These are phyloP conservation scores for Cephus cinctus DNA, from an alignment of 1,140 invertebrate genomes.

Conservation along the genomic window DNA sequence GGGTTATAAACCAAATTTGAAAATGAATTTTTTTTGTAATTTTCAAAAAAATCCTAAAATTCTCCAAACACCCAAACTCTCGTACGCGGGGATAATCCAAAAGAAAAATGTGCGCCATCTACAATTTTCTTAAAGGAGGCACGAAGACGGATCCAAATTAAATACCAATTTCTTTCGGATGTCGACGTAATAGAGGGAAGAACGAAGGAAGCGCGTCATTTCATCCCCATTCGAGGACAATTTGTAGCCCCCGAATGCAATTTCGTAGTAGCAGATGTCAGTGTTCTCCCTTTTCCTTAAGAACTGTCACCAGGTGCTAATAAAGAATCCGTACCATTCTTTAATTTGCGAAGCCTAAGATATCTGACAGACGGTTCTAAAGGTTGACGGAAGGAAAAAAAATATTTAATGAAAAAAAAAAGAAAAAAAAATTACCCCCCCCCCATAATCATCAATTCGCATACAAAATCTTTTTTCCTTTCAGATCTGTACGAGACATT, in stretches of 20 bases:
- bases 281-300: not conserved
- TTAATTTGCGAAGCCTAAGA: not conserved
- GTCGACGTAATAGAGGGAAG: no score
- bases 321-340: conserved; percentile 1
- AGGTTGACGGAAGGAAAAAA: not conserved
- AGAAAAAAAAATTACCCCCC: no score
- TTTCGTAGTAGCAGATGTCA: conserved; percentile 6
- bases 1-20: no score
- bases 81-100: no score
- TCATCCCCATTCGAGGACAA: conserved; percentile 5
- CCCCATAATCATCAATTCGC: no score
- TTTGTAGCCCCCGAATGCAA: conserved; percentile 6
- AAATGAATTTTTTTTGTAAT: no score
- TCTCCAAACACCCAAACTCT: no score
- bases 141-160: conserved; percentile 4
- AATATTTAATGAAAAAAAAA: not conserved
- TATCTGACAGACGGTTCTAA: not conserved
- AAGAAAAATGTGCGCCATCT: no score
- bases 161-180: conserved; percentile 4
- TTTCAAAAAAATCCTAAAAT: no score
- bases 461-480: no score
- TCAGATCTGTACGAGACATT: no score
- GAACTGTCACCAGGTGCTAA: conserved; percentile 3
- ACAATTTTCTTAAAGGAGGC: no score
- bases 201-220: conserved; percentile 1